Percentiles rank a stretch among this genome's conserved stretches.
Evolutionary conservation across 2,888 invertebrate species (phyloP).

Genomic region (Chirona hameri): DNA sequence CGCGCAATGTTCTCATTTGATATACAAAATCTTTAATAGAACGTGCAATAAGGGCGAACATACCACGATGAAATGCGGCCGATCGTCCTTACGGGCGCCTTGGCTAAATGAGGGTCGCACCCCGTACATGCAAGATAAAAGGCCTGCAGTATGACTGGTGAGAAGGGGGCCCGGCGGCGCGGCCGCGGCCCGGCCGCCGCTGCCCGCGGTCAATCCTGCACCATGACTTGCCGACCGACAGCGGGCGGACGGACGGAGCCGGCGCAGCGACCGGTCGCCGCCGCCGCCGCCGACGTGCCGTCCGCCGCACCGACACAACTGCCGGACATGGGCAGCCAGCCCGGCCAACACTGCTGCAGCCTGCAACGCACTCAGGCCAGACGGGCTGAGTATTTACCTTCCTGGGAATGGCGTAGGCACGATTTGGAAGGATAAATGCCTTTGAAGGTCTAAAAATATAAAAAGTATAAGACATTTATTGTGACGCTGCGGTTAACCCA

Average conservation of each 20-base stretch:
- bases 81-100: background rate
- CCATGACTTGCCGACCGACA: background rate
- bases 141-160: constrained; percentile 22
- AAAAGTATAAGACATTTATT: no score
- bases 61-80: background rate
- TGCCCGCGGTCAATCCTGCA: background rate
- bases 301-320: no score
- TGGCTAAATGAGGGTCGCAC: constrained; percentile 25
- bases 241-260: background rate
- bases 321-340: no score
- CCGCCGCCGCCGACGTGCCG: no score
- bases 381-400: no score
- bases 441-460: no score
- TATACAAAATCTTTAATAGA: constrained; percentile 25
- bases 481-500: no score
- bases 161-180: background rate
- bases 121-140: constrained; percentile 28
- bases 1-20: constrained; percentile 26
- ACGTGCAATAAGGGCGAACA: constrained; percentile 23
- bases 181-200: background rate
- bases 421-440: no score
- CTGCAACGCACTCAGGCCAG: no score
- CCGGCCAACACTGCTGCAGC: no score
- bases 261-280: no score
- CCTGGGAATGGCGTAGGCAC: no score